Evolutionary conservation across 2,797 vertebrate genomes (phyloP).

Genomic region (Tapirus indicus): DNA sequence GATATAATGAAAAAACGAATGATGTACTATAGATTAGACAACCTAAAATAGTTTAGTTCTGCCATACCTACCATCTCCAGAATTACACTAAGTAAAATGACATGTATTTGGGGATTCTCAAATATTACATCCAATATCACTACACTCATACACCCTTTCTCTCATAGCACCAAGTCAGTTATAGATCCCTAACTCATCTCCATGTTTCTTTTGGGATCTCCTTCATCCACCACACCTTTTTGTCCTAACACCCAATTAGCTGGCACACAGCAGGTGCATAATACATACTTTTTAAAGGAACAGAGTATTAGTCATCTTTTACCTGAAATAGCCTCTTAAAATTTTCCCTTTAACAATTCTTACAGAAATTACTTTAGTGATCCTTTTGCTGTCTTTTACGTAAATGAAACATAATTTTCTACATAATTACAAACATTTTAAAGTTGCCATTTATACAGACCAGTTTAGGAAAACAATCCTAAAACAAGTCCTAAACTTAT

Average conservation of each 20-base stretch:
- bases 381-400: background rate
- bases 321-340: constrained; percentile 5
- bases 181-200: background rate
- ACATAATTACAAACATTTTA: background rate
- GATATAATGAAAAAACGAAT: background rate
- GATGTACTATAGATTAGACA: background rate
- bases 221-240: background rate
- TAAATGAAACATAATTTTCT: background rate
- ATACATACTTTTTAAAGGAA: background rate
- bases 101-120: background rate
- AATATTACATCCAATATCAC: background rate
- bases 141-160: background rate
- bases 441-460: background rate
- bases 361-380: background rate
- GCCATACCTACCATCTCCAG: background rate
- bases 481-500: background rate
- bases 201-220: background rate
- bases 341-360: background rate
- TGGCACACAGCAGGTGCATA: background rate
- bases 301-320: background rate
- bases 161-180: background rate
- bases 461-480: background rate
- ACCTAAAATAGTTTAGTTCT: background rate
- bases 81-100: background rate
- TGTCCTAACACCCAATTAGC: background rate